Conservation (phyloP, 1,140 invertebrate species). For the Chrysoperla carnea region DNA sequence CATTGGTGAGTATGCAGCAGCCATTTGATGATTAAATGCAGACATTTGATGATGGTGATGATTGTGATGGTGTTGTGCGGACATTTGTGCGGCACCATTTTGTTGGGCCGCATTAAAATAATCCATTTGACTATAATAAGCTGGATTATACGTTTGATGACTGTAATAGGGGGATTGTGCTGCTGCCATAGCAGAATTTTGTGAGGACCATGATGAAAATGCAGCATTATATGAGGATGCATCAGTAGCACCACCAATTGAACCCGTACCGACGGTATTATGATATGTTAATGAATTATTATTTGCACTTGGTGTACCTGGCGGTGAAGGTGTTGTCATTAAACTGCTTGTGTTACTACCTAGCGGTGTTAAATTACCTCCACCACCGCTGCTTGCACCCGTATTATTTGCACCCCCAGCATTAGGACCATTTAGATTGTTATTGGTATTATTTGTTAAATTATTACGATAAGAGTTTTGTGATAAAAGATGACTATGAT, state of each 20-base stretch:
- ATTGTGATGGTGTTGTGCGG: neutral
- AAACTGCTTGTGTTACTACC: conserved; percentile 43
- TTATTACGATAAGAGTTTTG: too few species aligned
- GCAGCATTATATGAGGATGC: conserved; percentile 24
- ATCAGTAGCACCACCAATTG: too few species aligned
- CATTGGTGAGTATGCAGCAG: neutral
- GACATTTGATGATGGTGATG: neutral
- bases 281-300: conserved; percentile 26
- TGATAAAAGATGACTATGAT: neutral
- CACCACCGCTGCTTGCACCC: conserved; percentile 7
- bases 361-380: conserved; percentile 37
- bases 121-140: conserved; percentile 37
- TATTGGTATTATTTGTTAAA: too few species aligned
- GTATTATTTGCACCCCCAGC: too few species aligned
- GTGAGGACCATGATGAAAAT: conserved; percentile 29
- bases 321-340: conserved; percentile 43
- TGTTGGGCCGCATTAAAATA: conserved; percentile 31
- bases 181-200: conserved; percentile 15
- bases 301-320: conserved; percentile 34
- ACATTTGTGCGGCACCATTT: conserved; percentile 6
- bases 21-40: neutral
- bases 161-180: conserved; percentile 32
- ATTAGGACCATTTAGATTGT: too few species aligned
- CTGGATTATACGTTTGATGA: conserved; percentile 34
- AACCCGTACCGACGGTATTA: conserved; percentile 9